Base-by-base conservation (phyloP, 2,797 vertebrate genomes). In the Myripristis jacobus region DNA sequence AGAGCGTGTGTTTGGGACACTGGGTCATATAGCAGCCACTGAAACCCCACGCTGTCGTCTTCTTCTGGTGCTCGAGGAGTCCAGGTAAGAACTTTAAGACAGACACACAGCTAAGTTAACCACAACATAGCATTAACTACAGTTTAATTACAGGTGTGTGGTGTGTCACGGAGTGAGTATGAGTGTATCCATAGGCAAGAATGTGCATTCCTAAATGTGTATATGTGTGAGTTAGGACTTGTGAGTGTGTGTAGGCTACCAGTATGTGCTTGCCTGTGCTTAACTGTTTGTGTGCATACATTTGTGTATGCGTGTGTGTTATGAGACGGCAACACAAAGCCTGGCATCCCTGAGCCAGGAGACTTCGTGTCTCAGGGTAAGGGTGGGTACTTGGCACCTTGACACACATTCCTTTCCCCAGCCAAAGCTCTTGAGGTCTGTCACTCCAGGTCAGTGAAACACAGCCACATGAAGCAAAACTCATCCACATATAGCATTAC, bases 21-120 rank as follows among this genome's bases (percentile, higher is more conserved):
- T 99, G 84, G 97, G 96, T n/a, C 95, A 95, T 0, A 93, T 98
- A 41, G 95, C 96, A 16, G 95, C 96, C 69, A 97, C 96, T 0
- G 96, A 98, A 86, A 93, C 97, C 16, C 97, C 97, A 0, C 96
- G 94, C 44, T 96, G 95, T 66, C 95, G 95, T 0, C 82, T 96
- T 61, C 92, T 97, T 66, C 94, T 97, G 2, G 92, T 98, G 44
- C 86, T 98, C 38, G 97, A 96, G 73, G 97, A 98, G 86, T 94
- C 95, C 78, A 97, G 96, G 97, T 99, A 89, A 94, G 80, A 55
- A 21, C 51, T n/a, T n/a, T n/a, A n/a, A n/a, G n/a, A n/a, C n/a
- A n/a, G n/a, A 36, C 43, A 57, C 27, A 50, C 48, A 36, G 9
- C 7, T 1, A 22, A 13, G 6, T 44, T 19, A 53, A 60, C 36